These are phyloP conservation scores for Bungarus multicinctus DNA, from an alignment of 2,113 vertebrate species.

Conservation along the genomic window DNA sequence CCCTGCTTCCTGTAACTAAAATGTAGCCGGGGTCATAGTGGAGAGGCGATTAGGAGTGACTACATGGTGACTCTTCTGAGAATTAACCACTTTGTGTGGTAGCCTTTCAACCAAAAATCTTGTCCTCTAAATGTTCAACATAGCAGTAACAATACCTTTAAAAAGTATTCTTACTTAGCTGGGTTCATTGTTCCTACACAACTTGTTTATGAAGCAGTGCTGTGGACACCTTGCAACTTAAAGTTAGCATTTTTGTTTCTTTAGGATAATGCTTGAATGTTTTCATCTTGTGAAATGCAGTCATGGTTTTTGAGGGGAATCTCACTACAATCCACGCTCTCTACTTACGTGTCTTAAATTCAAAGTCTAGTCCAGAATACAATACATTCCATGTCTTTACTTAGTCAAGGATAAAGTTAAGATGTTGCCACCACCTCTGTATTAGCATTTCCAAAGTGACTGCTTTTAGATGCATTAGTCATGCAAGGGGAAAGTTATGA, in stretches of 20 bases:
- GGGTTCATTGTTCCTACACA: neutral
- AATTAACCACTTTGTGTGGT: neutral
- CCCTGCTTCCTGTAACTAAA: neutral
- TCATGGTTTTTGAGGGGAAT: neutral
- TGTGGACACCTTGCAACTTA: neutral
- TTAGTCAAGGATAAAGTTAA: neutral
- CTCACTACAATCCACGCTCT: neutral
- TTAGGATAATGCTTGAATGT: neutral
- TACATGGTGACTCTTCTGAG: neutral
- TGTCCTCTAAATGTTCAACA: constrained; percentile 16
- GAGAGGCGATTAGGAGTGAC: neutral
- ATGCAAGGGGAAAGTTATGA: neutral
- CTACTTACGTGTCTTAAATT: neutral
- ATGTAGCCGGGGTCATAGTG: neutral
- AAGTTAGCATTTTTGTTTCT: neutral
- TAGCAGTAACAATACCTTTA: neutral
- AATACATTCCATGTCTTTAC: neutral
- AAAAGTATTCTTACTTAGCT: neutral
- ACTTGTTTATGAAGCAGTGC: neutral
- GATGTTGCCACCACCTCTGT: neutral
- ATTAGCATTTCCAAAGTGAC: neutral
- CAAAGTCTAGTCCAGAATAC: neutral
- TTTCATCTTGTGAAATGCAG: neutral
- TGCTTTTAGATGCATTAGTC: neutral
- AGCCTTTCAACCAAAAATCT: constrained; percentile 16